These are phyloP conservation scores for Drosophila mercatorum DNA, from an alignment of 2,888 invertebrate species.

Conservation along the genomic window DNA sequence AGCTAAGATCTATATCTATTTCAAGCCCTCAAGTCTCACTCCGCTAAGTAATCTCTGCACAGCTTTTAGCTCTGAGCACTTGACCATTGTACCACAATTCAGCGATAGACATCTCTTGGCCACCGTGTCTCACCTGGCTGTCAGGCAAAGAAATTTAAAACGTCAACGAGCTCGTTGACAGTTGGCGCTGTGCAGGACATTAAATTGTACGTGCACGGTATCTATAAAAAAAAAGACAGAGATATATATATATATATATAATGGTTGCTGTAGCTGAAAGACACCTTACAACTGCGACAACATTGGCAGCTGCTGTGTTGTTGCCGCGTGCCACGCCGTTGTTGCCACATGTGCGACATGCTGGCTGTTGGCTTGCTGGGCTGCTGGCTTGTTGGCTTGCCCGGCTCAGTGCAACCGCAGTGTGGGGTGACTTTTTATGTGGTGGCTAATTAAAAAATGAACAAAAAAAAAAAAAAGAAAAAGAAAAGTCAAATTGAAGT, in stretches of 20 bases:
- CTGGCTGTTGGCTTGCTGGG: constrained; percentile 56
- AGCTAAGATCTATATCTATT: not conserved
- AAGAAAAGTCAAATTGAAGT: not conserved
- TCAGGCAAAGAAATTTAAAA: constrained; percentile 47
- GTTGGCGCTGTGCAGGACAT: constrained; percentile 71
- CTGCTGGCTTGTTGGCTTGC: not conserved
- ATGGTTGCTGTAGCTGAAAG: constrained; percentile 40
- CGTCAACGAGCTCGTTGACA: constrained; percentile 63
- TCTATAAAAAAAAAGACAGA: constrained; percentile 9
- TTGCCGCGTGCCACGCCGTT: constrained; percentile 53
- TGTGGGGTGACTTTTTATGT: constrained; percentile 67
- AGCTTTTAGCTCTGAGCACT: constrained; percentile 48
- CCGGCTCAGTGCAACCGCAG: constrained; percentile 14
- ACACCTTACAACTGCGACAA: constrained; percentile 69
- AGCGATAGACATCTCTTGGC: constrained; percentile 24
- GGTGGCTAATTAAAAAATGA: constrained; percentile 77
- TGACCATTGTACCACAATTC: constrained; percentile 36
- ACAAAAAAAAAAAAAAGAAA: constrained; percentile 11
- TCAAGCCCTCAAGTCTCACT: not conserved
- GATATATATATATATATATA: not conserved
- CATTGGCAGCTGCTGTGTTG: constrained; percentile 44
- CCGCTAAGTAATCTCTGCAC: constrained; percentile 12
- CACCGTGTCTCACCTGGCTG: constrained; percentile 14
- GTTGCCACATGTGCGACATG: constrained; percentile 66
- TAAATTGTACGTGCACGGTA: constrained; percentile 38